Evolutionary conservation across 2,888 invertebrate species (phyloP), one percentile per base, ranked within the genome.

Genomic region (Macrosoma leucophasiata): DNA sequence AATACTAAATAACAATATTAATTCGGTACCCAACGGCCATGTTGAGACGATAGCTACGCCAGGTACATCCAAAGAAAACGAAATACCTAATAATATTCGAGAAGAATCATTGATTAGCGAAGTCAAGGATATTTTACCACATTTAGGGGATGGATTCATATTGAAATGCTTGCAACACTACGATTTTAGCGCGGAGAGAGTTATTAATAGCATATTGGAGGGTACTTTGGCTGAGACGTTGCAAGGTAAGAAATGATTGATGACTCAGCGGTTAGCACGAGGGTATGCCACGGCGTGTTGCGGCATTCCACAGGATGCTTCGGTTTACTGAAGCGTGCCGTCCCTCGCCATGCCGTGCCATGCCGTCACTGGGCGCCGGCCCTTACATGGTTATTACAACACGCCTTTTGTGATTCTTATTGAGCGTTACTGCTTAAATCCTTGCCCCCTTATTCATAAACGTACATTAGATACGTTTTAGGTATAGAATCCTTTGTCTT

Each of bases 151-250:
- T 54, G 94, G 88, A 0, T 89, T 89, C 41, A 86, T 91, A 17
- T 72, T 94, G 70, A 87, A 88, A 58, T 91, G 95, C 51, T 76
- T 97, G 32, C 86, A 91, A 50, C 88, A 92, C 55, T 95, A 93
- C 55, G 88, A 91, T 11, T 91, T 89, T 65, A 88, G 91, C 50
- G 84, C 90, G 1, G 92, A 91, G 47, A 86, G 88, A 48, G 94
- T 95, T 2, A 91, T 97, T 38, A 91, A 94, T 62, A 92, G 93
- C 26, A 82, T 97, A 38, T 71, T 97, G 28, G 96, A 96, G 69
- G 89, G 90, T 48, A 88, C 86, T 48, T 57, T 85, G 33, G 79
- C 66, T 4, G 62, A 66, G 13, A 43, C 62, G n/a, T 57, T 84
- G 32, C 65, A 55, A 66, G 67, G 81, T 81, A 44, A 9, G 75